These are phyloP conservation scores for Aptenodytes forsteri DNA, from an alignment of 2,113 vertebrate genomes.

Conservation along the genomic window DNA sequence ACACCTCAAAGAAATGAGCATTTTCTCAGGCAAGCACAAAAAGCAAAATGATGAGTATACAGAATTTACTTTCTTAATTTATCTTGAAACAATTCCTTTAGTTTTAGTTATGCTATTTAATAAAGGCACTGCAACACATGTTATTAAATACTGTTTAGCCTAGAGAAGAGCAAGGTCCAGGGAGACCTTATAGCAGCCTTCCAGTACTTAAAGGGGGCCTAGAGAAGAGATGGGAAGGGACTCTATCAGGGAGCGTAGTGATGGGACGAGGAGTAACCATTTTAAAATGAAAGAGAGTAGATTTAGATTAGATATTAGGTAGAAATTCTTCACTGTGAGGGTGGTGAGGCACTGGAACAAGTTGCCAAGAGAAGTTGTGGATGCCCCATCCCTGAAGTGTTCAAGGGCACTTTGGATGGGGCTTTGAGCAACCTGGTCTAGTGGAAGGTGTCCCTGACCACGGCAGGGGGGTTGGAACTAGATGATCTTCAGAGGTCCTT, in stretches of 20 bases:
- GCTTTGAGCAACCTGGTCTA: background rate
- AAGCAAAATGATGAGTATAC: background rate
- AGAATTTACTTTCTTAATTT: background rate
- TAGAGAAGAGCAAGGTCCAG: background rate
- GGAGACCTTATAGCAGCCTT: background rate
- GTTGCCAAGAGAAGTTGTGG: background rate
- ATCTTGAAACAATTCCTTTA: background rate
- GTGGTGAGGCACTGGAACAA: background rate
- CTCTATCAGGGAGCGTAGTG: background rate
- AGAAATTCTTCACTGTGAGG: background rate
- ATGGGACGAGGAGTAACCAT: rapidly evolving
- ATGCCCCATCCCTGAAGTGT: background rate
- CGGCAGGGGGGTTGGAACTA: background rate
- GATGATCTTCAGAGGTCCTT: background rate
- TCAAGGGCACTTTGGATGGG: background rate
- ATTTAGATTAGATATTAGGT: background rate
- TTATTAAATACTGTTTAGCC: background rate
- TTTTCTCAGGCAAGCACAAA: background rate
- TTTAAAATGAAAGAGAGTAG: background rate
- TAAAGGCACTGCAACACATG: background rate
- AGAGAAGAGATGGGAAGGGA: background rate
- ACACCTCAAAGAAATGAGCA: background rate
- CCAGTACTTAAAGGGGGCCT: background rate
- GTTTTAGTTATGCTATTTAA: background rate
- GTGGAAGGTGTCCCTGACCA: background rate